A percentile compares a stretch with the other conserved stretches of the same genome.
Evolutionary conservation across 2,113 vertebrate species (phyloP).

Genomic region (Anoplopoma fimbria): DNA sequence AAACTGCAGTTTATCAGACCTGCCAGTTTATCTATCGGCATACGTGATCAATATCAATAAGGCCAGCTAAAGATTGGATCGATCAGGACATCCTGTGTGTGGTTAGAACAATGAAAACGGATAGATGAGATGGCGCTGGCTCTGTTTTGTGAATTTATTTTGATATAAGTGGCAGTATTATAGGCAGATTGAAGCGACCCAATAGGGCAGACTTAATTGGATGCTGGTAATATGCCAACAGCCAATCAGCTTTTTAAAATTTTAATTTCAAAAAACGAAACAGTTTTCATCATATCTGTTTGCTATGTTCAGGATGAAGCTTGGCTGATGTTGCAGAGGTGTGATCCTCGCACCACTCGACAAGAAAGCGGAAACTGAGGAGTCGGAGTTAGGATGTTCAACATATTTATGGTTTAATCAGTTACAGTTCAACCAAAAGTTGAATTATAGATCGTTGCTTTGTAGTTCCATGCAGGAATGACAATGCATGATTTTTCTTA

Average conservation of each 20-base stretch:
- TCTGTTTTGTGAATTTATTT: not conserved
- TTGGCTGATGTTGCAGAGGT: not conserved
- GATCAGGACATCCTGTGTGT: constrained; percentile 30
- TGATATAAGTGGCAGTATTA: not conserved
- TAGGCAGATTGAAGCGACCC: not conserved
- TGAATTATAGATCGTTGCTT: too few species aligned
- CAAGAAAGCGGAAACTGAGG: not conserved
- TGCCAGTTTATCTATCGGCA: constrained; percentile 4
- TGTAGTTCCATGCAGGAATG: too few species aligned
- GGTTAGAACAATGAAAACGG: constrained; percentile 36
- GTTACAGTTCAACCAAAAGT: too few species aligned
- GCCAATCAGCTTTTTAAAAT: too few species aligned
- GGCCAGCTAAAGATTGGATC: constrained; percentile 32
- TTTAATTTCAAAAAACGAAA: too few species aligned
- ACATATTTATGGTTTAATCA: too few species aligned
- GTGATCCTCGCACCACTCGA: not conserved
- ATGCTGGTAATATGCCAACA: not conserved
- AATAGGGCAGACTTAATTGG: not conserved
- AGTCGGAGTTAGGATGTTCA: not conserved
- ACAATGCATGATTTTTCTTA: not conserved
- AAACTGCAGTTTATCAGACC: constrained; percentile 4
- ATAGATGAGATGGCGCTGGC: not conserved
- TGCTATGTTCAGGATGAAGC: not conserved
- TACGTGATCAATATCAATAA: constrained; percentile 46
- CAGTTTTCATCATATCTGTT: not conserved